Evolutionary conservation across 1,140 invertebrate species (phyloP), one percentile per base, ranked within the genome.

Genomic region (Drosophila teissieri): DNA sequence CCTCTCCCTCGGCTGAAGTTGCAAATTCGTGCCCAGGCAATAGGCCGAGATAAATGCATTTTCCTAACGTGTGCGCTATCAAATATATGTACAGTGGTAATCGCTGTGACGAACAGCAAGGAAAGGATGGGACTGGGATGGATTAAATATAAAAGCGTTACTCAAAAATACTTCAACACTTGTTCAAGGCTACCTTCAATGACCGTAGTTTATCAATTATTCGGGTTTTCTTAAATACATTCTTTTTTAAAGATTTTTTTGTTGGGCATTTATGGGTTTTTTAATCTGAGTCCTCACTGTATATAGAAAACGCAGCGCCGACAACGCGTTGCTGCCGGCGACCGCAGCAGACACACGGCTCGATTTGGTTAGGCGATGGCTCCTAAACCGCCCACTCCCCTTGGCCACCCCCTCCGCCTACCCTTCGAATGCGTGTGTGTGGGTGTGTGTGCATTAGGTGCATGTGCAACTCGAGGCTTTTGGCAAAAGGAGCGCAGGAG

Each of bases 271-370:
- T 8, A 27, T 2, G 19, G 11, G 19, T 45, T 8, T 1, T 2
- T 6, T 40, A 1, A 37, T 0, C 4, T 22, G 5, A 15, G 7
- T 37, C 3, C 3, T 42, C 17, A 72, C 68, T 72, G 68, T 72
- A 72, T 72, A 70, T 72, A 57, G 65, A 86, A 86, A 85, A 86
- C 69, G 79, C 79, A 81, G 79, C 68, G 62, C 61, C 73, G 76
- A 72, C 65, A 70, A 83, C 81, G 82, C 82, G 82, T 88, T 85
- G 78, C 83, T 88, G 77, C 82, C 82, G 82, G 82, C 82, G 82
- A 85, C 82, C 82, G 82, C 83, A 85, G 76, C 83, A 85, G 78
- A 88, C 82, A 82, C 78, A 85, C 82, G 83, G 83, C 78, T 82
- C 83, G 64, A 78, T 84, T 80, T 80, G 81, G 77, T 85, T 84